phyloP scores from a whole-genome alignment of 1,140 invertebrate genomes.

The Tetramorium simillimum region DNA sequence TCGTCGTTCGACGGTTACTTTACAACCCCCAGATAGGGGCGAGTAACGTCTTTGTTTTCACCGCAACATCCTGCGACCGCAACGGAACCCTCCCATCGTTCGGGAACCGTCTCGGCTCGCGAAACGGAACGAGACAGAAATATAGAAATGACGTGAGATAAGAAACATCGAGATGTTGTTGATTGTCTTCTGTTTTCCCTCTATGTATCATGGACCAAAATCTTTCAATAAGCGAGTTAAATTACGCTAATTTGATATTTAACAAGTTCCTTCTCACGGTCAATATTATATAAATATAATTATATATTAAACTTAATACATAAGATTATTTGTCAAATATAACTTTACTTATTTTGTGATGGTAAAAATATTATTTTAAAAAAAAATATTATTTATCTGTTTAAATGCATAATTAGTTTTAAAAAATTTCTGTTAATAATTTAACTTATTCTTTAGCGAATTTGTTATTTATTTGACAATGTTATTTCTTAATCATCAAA shows the following conservation, averaged over 20 bases:
- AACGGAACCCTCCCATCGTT: slow-evolving; percentile 64
- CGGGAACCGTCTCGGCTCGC: slow-evolving; percentile 33
- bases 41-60: slow-evolving; percentile 85
- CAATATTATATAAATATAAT: background rate
- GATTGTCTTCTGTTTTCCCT: slow-evolving; percentile 54
- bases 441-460: background rate
- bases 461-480: background rate
- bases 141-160: slow-evolving; percentile 64
- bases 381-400: background rate
- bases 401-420: background rate
- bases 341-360: background rate
- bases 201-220: background rate
- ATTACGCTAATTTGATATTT: slow-evolving; percentile 20
- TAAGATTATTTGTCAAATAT: background rate
- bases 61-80: slow-evolving; percentile 75
- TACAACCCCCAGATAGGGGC: slow-evolving; percentile 83
- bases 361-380: background rate
- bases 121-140: slow-evolving; percentile 20
- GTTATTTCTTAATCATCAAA: background rate
- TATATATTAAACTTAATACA: background rate
- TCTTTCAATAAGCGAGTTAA: slow-evolving; percentile 10
- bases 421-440: background rate
- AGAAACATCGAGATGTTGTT: slow-evolving; percentile 53
- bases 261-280: background rate
- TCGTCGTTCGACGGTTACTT: slow-evolving; percentile 84